phyloP scores from a whole-genome alignment of 2,797 vertebrate species.

The Sebastes oblongus region DNA sequence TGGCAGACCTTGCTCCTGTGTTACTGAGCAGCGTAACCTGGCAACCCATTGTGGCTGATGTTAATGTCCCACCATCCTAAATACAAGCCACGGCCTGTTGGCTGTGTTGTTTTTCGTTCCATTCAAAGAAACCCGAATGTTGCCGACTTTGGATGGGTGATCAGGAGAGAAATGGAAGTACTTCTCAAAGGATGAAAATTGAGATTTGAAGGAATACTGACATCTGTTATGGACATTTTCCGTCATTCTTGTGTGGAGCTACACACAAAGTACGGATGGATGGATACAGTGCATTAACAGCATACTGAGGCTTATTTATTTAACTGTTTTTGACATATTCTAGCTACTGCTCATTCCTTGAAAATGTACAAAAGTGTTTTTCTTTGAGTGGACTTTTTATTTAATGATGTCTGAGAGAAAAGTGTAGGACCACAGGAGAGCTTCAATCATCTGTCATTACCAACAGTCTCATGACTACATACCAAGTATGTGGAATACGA shows the following conservation, averaged over 20 bases:
- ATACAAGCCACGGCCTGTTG: not conserved
- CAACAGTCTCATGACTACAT: conserved; percentile 45
- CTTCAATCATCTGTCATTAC: conserved; percentile 43
- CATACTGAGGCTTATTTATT: not conserved
- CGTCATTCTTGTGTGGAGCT: not conserved
- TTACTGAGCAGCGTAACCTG: conserved; percentile 71
- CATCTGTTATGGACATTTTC: not conserved
- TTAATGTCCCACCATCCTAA: conserved; percentile 16
- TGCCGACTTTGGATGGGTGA: not conserved
- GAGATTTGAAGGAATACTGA: not conserved
- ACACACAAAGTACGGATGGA: not conserved
- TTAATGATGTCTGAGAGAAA: conserved; percentile 35
- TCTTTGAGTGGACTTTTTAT: not conserved
- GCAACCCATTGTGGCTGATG: conserved; percentile 48
- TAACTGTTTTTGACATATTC: not conserved
- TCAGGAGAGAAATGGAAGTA: not conserved
- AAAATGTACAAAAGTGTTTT: not conserved
- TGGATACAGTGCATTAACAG: not conserved
- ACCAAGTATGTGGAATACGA: conserved; percentile 60
- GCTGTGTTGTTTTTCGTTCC: not conserved
- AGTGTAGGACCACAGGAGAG: conserved; percentile 4
- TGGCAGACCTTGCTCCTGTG: conserved; percentile 59
- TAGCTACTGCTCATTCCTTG: not conserved
- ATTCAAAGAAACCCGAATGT: not conserved
- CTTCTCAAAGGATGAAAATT: not conserved